Evolutionary conservation across 2,113 vertebrate genomes (phyloP).

Genomic region (Junco hyemalis): DNA sequence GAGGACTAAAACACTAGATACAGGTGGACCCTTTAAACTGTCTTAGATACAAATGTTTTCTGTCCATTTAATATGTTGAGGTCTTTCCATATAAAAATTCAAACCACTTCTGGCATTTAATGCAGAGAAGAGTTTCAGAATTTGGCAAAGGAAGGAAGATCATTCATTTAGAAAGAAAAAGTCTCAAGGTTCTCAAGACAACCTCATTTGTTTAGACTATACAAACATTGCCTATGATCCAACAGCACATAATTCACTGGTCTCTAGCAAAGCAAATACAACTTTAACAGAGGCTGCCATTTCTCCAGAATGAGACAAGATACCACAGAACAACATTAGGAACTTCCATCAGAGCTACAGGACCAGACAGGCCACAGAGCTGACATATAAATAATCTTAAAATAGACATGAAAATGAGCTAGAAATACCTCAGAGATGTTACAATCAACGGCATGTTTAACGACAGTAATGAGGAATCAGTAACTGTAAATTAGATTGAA

Average conservation of each 20-base stretch:
- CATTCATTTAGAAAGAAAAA: conserved; percentile 72
- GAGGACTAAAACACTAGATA: conserved; percentile 50
- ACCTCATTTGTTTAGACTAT: conserved; percentile 61
- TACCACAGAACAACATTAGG: background rate
- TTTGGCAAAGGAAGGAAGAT: conserved; percentile 68
- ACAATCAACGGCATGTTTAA: background rate
- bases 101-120: conserved; percentile 71
- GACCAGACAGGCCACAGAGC: background rate
- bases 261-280: conserved; percentile 32
- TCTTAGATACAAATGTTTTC: conserved; percentile 70
- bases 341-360: background rate
- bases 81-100: conserved; percentile 68
- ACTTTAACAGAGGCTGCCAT: background rate
- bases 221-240: conserved; percentile 57
- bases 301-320: background rate
- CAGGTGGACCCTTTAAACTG: conserved; percentile 72
- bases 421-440: background rate
- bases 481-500: background rate
- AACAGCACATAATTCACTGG: conserved; percentile 22
- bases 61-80: conserved; percentile 58
- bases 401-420: background rate
- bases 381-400: background rate
- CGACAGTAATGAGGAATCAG: background rate
- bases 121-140: conserved; percentile 52
- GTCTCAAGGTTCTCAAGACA: conserved; percentile 53